phyloP scores from a whole-genome alignment of 2,888 invertebrate species.

The Carpatolechia fugitivella region DNA sequence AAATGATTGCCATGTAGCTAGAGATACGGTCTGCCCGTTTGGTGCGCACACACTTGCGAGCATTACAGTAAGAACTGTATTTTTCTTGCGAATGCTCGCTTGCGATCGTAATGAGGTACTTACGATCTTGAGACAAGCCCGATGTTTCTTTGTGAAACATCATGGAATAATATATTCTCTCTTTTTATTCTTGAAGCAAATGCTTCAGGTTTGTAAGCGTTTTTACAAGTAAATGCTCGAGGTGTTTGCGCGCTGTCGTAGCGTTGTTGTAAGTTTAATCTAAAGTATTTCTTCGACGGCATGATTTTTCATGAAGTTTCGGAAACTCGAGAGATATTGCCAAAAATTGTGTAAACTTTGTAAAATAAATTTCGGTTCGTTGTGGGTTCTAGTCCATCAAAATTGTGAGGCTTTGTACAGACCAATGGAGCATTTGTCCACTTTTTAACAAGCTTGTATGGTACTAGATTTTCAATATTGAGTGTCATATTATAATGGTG shows the following conservation, averaged over 20 bases:
- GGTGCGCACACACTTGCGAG: neutral
- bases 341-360: conserved; percentile 53
- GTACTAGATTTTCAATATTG: no score
- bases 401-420: conserved; percentile 43
- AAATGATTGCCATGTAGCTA: conserved; percentile 70
- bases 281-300: conserved; percentile 20
- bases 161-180: no score
- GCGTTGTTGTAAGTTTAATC: conserved; percentile 1
- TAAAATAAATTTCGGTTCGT: conserved; percentile 52
- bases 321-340: conserved; percentile 40
- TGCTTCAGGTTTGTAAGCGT: neutral
- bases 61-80: neutral
- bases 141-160: no score
- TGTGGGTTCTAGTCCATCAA: conserved; percentile 77
- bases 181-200: no score
- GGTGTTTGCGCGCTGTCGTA: neutral
- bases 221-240: neutral
- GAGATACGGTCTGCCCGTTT: conserved; percentile 38
- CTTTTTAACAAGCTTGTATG: no score
- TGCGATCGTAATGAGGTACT: no score
- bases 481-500: no score
- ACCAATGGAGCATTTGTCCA: neutral
- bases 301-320: conserved; percentile 34
- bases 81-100: neutral
- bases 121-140: no score